Percentiles rank a stretch among this genome's conserved stretches.
Conservation (phyloP, 2,797 vertebrate species). For the Catharus ustulatus region DNA sequence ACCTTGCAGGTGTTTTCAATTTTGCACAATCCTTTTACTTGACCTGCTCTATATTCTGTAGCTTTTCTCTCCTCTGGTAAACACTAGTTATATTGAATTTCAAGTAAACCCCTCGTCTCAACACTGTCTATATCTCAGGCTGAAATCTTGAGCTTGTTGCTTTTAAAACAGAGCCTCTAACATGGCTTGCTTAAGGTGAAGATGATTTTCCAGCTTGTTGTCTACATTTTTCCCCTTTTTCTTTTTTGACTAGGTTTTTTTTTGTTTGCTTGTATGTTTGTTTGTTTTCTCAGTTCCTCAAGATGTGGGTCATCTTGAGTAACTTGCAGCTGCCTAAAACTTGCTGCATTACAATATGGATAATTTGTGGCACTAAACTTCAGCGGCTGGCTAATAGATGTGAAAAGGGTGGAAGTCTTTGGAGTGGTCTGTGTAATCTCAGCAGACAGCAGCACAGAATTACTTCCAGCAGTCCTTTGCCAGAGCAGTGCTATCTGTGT, state of each 20-base stretch:
- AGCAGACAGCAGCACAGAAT: background rate
- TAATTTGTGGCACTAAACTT: background rate
- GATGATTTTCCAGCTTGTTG: background rate
- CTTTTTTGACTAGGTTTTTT: background rate
- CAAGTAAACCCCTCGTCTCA: background rate
- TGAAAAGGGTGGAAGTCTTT: background rate
- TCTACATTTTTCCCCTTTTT: background rate
- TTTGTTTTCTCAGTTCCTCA: background rate
- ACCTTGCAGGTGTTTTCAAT: background rate
- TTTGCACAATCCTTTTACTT: slow-evolving; percentile 6
- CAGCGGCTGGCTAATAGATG: background rate
- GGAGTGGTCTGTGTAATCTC: background rate
- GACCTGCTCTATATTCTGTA: background rate
- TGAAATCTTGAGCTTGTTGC: background rate
- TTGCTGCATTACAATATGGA: background rate
- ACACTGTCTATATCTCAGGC: background rate
- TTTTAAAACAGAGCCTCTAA: background rate
- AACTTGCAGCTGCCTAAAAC: background rate
- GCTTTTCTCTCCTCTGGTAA: background rate
- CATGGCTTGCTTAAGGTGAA: background rate
- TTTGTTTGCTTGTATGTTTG: no score
- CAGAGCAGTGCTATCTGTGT: background rate
- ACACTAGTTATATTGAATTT: slow-evolving; percentile 12
- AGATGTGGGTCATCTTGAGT: background rate
- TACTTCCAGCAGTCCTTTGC: background rate